Evolutionary conservation across 2,797 vertebrate species (phyloP).

Genomic region (Sarcoramphus papa): DNA sequence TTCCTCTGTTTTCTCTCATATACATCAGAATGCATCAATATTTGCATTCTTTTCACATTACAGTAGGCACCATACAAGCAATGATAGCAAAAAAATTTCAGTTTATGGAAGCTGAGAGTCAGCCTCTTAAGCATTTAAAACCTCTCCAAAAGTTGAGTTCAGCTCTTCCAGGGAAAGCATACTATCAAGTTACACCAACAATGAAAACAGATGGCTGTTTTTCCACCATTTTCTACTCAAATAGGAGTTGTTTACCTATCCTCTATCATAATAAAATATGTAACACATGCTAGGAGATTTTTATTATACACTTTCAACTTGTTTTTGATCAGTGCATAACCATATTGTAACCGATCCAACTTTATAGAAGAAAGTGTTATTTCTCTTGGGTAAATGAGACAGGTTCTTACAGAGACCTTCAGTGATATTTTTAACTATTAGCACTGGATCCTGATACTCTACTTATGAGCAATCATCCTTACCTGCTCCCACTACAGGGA

Average conservation of each 20-base stretch:
- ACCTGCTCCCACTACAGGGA: background rate
- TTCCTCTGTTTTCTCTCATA: background rate
- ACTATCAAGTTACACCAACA: background rate
- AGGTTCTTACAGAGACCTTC: background rate
- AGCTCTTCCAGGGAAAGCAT: background rate
- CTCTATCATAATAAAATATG: background rate
- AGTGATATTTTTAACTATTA: background rate
- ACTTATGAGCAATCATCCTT: background rate
- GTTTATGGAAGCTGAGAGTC: background rate
- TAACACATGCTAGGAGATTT: rapidly evolving
- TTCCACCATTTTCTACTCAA: background rate
- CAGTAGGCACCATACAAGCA: background rate
- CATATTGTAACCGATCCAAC: rapidly evolving
- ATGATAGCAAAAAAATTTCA: background rate
- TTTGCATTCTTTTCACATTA: background rate
- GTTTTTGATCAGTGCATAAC: background rate
- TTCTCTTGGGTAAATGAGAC: background rate
- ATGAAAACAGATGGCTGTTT: background rate
- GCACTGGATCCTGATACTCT: background rate
- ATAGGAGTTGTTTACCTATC: background rate
- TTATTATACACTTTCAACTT: background rate
- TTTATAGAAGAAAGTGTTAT: background rate
- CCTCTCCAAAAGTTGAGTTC: background rate
- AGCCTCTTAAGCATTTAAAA: background rate
- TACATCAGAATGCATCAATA: background rate